Percentiles rank a stretch among this genome's conserved stretches.
phyloP scores from a whole-genome alignment of 2,888 invertebrate species.

The Rhopalosiphum nymphaeae region DNA sequence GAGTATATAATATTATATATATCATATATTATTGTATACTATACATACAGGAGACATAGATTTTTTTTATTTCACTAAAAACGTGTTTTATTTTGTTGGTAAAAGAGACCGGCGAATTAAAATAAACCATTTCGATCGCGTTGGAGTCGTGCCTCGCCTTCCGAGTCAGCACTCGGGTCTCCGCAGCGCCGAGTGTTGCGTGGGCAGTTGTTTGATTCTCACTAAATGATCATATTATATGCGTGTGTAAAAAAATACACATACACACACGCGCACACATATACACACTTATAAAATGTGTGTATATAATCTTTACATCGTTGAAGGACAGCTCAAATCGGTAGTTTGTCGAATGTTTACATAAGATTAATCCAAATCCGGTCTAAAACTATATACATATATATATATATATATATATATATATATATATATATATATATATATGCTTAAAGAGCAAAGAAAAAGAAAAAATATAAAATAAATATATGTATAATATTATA shows the following conservation, averaged over 20 bases:
- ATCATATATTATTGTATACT: background rate
- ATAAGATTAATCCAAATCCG: conserved; percentile 61
- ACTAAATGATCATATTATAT: conserved; percentile 48
- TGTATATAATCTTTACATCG: conserved; percentile 1
- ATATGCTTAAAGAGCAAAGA: background rate
- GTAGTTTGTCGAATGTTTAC: conserved; percentile 61
- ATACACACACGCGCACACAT: background rate
- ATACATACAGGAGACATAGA: background rate
- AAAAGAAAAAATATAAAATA: conserved; percentile 10
- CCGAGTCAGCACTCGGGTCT: conserved; percentile 35
- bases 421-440: background rate
- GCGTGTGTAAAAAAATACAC: background rate
- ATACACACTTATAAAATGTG: background rate
- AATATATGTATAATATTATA: conserved; percentile 21
- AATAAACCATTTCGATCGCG: conserved; percentile 48
- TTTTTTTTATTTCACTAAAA: conserved; percentile 31
- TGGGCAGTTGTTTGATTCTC: conserved; percentile 57
- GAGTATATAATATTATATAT: background rate
- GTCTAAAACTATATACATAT: background rate
- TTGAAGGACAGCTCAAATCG: conserved; percentile 48
- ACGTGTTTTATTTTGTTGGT: conserved; percentile 12
- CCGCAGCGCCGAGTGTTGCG: conserved; percentile 27
- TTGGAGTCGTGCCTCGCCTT: conserved; percentile 54
- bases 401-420: background rate
- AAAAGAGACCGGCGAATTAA: conserved; percentile 40